Evolutionary conservation across 2,797 vertebrate genomes (phyloP).

Genomic region (Xenopus petersii): DNA sequence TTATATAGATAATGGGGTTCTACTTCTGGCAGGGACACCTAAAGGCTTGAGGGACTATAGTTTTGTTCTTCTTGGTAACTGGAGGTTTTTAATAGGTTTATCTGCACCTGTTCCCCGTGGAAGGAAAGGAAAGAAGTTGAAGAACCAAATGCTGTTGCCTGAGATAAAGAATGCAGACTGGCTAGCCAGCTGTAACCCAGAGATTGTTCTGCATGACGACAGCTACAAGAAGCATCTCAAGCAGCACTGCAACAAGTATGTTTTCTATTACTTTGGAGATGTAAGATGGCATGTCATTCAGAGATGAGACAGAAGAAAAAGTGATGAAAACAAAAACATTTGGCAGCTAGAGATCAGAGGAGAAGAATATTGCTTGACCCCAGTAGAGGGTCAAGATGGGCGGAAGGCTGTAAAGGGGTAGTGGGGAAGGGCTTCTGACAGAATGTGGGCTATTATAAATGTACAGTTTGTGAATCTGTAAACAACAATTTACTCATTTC

Average conservation of each 20-base stretch:
- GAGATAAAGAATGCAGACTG: slow-evolving; percentile 93
- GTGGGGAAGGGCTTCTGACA: no score
- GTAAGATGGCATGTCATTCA: no score
- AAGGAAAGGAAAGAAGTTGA: slow-evolving; percentile 93
- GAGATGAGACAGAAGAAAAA: no score
- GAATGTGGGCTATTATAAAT: no score
- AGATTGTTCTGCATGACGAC: slow-evolving; percentile 91
- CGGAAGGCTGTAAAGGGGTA: no score
- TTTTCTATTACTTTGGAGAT: not conserved
- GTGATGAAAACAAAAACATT: no score
- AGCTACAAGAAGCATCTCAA: slow-evolving; percentile 98
- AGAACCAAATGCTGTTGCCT: slow-evolving; percentile 83
- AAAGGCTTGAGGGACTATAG: not conserved
- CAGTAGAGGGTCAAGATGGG: no score
- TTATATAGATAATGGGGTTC: not conserved
- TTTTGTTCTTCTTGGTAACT: not conserved
- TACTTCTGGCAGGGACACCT: not conserved
- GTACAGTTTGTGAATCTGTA: no score
- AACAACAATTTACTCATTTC: slow-evolving; percentile 22
- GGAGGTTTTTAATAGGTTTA: slow-evolving; percentile 69
- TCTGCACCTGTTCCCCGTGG: slow-evolving; percentile 93
- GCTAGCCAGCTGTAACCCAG: slow-evolving; percentile 91
- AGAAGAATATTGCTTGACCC: no score
- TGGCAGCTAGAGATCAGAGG: no score
- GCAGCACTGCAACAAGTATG: slow-evolving; percentile 98